Percentiles rank a stretch among this genome's conserved stretches.
These are phyloP conservation scores for Hylaea fasciaria DNA, from an alignment of 2,888 invertebrate genomes.

Conservation along the genomic window DNA sequence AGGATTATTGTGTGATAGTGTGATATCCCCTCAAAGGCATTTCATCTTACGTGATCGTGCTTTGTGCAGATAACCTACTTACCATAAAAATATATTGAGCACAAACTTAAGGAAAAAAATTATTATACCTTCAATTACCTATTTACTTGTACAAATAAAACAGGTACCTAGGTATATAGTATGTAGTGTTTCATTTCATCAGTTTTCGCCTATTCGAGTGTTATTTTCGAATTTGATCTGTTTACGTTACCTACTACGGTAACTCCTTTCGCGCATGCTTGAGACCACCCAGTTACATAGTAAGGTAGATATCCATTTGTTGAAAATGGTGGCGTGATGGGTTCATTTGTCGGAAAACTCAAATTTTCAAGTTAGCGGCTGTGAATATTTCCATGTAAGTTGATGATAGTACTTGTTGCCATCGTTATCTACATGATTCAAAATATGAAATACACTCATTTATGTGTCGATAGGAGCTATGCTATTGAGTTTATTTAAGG, in stretches of 20 bases:
- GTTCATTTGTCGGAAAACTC: slow-evolving; percentile 72
- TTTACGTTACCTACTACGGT: slow-evolving; percentile 32
- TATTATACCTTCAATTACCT: too few relatives aligned
- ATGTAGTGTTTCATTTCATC: too few relatives aligned
- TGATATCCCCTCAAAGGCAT: too few relatives aligned
- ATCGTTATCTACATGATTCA: slow-evolving; percentile 63
- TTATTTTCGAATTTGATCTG: too few relatives aligned
- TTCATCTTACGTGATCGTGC: too few relatives aligned
- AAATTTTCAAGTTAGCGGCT: slow-evolving; percentile 77
- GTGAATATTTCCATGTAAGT: slow-evolving; percentile 69
- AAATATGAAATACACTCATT: slow-evolving; percentile 51
- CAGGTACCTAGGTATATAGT: too few relatives aligned
- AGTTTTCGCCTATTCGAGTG: too few relatives aligned
- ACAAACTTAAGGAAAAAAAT: too few relatives aligned
- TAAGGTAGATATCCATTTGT: slow-evolving; percentile 77
- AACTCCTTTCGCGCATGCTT: slow-evolving; percentile 27
- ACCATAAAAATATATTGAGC: too few relatives aligned
- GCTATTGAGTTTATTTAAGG: slow-evolving; percentile 74
- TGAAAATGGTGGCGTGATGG: slow-evolving; percentile 83
- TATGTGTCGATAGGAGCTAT: slow-evolving; percentile 45
- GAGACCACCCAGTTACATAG: slow-evolving; percentile 52
- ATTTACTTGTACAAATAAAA: too few relatives aligned
- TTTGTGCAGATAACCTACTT: too few relatives aligned
- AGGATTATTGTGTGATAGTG: too few relatives aligned
- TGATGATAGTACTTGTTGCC: slow-evolving; percentile 51